Evolutionary conservation across 2,888 invertebrate species (phyloP).

Genomic region (Ptychoptera contaminata): DNA sequence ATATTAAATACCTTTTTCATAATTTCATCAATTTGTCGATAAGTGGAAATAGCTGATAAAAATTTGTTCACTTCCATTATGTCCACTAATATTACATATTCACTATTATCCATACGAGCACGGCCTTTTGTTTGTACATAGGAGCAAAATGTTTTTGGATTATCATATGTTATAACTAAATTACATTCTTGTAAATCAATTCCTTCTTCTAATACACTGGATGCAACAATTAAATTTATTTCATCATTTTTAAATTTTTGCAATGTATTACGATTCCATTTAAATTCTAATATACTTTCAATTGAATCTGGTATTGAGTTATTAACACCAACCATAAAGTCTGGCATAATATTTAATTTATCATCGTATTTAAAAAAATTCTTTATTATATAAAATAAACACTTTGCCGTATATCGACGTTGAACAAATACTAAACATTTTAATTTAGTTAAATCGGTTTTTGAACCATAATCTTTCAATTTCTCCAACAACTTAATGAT

Average conservation of each 20-base stretch:
- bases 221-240: constrained; percentile 50
- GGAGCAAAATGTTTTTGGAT: constrained; percentile 53
- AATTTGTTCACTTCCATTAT: constrained; percentile 19
- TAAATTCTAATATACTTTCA: constrained; percentile 18
- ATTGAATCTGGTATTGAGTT: constrained; percentile 15
- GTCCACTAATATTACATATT: constrained; percentile 40
- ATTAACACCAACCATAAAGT: constrained; percentile 52
- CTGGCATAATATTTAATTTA: constrained; percentile 41
- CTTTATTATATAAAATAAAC: constrained; percentile 51
- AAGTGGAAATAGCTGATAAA: constrained; percentile 28
- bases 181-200: constrained; percentile 74
- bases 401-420: constrained; percentile 53
- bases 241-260: constrained; percentile 40
- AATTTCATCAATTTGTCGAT: constrained; percentile 35
- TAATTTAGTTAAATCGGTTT: constrained; percentile 21
- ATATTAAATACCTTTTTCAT: constrained; percentile 30
- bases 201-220: constrained; percentile 81
- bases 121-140: constrained; percentile 84
- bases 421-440: constrained; percentile 25
- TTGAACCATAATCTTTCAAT: constrained; percentile 39
- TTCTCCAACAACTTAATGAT: constrained; percentile 42
- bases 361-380: constrained; percentile 32
- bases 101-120: constrained; percentile 50
- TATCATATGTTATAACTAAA: constrained; percentile 60
- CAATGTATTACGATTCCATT: constrained; percentile 24